phyloP scores from a whole-genome alignment of 2,888 invertebrate genomes.

The Spicauda simplicius region DNA sequence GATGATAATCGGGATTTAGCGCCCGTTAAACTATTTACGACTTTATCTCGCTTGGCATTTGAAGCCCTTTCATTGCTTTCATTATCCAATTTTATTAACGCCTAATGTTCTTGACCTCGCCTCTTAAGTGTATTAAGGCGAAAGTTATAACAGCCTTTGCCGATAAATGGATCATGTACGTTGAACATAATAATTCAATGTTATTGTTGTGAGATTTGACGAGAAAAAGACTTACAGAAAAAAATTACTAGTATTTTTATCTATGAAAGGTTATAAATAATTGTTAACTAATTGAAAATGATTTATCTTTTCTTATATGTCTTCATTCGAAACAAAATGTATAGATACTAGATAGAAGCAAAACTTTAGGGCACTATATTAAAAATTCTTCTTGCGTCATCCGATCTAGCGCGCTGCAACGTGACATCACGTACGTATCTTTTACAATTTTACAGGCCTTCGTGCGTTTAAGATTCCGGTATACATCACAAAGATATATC shows the following conservation, averaged over 20 bases:
- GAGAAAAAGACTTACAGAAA: neutral
- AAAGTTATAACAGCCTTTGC: slow-evolving; percentile 12
- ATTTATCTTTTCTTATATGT: too few relatives aligned
- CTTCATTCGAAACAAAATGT: too few relatives aligned
- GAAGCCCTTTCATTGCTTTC: slow-evolving; percentile 29
- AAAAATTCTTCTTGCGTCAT: too few relatives aligned
- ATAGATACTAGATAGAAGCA: too few relatives aligned
- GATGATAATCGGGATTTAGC: slow-evolving; percentile 40
- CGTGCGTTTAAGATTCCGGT: too few relatives aligned
- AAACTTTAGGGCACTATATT: too few relatives aligned
- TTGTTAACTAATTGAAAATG: too few relatives aligned
- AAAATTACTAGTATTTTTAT: neutral
- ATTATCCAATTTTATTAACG: slow-evolving; percentile 25
- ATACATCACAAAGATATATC: too few relatives aligned
- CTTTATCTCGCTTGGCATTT: slow-evolving; percentile 18
- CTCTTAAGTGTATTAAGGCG: slow-evolving; percentile 25
- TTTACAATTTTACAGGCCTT: too few relatives aligned
- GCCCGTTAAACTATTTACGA: slow-evolving; percentile 42
- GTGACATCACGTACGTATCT: too few relatives aligned
- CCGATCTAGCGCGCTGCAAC: too few relatives aligned
- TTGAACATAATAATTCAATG: slow-evolving; percentile 2
- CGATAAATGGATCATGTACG: neutral
- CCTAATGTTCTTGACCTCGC: slow-evolving; percentile 23
- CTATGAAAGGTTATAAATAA: too few relatives aligned
- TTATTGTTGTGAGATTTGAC: neutral